Percentiles rank a stretch among this genome's conserved stretches.
Conservation (phyloP, 1,140 invertebrate species). For the Globodera rostochiensis region DNA sequence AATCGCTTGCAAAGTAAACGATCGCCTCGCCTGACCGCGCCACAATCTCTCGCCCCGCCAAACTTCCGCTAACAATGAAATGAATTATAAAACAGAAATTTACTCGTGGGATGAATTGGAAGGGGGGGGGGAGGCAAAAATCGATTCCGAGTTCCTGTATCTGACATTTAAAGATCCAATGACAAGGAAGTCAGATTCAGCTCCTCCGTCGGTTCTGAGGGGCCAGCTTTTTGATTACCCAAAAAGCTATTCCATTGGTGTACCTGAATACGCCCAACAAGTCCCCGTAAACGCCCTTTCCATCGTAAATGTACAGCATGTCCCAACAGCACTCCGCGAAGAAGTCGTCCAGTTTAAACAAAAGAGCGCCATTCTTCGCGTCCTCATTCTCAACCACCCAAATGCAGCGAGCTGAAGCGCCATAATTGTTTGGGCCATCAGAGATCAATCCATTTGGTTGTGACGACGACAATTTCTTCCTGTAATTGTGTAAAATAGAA, state of each 20-base stretch:
- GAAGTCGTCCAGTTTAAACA: conserved; percentile 54
- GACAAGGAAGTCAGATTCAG: no score
- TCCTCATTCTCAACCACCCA: conserved; percentile 59
- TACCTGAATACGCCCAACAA: conserved; percentile 63
- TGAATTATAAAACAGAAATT: neutral
- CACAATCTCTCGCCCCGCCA: conserved; percentile 29
- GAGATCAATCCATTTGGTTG: conserved; percentile 49
- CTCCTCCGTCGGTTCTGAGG: no score
- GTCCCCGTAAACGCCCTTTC: conserved; percentile 56
- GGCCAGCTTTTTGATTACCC: no score
- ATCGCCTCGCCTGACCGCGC: conserved; percentile 50
- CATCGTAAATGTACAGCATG: conserved; percentile 64
- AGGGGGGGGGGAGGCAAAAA: no score
- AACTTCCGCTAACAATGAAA: conserved; percentile 39
- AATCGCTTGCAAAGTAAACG: conserved; percentile 64
- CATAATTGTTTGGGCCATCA: conserved; percentile 58
- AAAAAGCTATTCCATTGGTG: no score
- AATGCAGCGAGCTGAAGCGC: conserved; percentile 54
- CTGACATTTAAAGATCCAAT: no score
- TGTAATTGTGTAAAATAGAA: conserved; percentile 15
- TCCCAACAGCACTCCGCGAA: conserved; percentile 66
- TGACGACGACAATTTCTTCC: conserved; percentile 25
- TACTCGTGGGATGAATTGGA: no score
- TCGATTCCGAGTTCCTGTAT: no score
- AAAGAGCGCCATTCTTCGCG: conserved; percentile 31